Evolutionary conservation across 2,888 invertebrate genomes (phyloP).

Genomic region (Leptothorax acervorum): DNA sequence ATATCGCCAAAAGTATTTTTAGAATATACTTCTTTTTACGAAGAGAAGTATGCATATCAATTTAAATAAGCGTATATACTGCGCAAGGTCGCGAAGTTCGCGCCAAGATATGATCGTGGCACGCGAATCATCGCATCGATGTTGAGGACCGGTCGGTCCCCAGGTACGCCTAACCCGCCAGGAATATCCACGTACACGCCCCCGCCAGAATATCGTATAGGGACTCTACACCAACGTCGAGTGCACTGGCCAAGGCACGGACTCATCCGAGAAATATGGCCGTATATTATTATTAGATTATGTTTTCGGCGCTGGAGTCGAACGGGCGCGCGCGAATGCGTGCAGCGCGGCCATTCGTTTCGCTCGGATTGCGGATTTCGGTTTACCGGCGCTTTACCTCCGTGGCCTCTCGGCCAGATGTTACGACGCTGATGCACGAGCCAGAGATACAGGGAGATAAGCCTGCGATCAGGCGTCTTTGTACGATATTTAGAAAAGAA

Average conservation of each 20-base stretch:
- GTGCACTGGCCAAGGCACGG: slow-evolving; percentile 74
- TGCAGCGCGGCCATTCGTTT: slow-evolving; percentile 22
- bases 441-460: slow-evolving; percentile 43
- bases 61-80: slow-evolving; percentile 31
- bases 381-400: slow-evolving; percentile 28
- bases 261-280: slow-evolving; percentile 77
- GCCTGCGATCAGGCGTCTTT: slow-evolving; percentile 22
- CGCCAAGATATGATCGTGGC: slow-evolving; percentile 63
- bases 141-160: slow-evolving; percentile 66
- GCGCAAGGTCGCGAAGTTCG: slow-evolving; percentile 71
- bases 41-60: neutral
- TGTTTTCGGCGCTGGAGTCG: slow-evolving; percentile 68
- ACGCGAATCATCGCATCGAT: slow-evolving; percentile 50
- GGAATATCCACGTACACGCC: slow-evolving; percentile 75
- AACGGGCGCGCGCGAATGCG: slow-evolving; percentile 13
- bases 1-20: neutral
- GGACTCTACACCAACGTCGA: slow-evolving; percentile 73
- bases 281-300: slow-evolving; percentile 80
- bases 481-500: slow-evolving; percentile 23
- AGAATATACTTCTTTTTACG: neutral
- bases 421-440: slow-evolving; percentile 33
- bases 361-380: slow-evolving; percentile 3
- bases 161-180: slow-evolving; percentile 74
- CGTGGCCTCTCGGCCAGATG: slow-evolving; percentile 28
- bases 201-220: slow-evolving; percentile 72